phyloP scores from a whole-genome alignment of 2,113 vertebrate genomes.

The Donacobius atricapilla region DNA sequence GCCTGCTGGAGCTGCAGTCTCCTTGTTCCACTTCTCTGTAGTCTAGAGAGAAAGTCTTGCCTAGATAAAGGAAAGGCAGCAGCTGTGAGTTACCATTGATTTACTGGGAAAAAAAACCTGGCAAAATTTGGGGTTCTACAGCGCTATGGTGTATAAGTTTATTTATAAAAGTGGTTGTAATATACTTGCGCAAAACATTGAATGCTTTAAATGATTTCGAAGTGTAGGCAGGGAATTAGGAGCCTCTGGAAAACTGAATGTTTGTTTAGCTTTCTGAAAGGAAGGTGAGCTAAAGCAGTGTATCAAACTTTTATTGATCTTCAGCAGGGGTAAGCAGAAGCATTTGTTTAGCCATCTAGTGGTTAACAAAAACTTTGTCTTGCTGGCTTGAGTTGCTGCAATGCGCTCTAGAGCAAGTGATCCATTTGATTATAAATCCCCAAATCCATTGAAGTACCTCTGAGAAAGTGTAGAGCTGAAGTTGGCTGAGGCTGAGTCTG shows the following conservation, averaged over 20 bases:
- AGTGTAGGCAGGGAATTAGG: not conserved
- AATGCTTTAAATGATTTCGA: not conserved
- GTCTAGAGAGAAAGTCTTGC: not conserved
- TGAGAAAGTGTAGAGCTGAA: not conserved
- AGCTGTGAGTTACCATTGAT: not conserved
- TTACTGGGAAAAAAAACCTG: not conserved
- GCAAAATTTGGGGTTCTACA: not conserved
- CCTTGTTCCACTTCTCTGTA: not conserved
- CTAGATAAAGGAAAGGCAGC: not conserved
- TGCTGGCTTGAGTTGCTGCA: not conserved
- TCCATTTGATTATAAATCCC: not conserved
- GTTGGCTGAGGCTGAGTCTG: not conserved
- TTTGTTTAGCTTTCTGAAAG: not conserved
- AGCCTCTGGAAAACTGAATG: not conserved
- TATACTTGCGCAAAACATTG: not conserved
- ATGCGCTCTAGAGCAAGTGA: not conserved
- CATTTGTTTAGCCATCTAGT: not conserved
- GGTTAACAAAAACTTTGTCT: not conserved
- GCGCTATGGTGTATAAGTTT: rapidly evolving
- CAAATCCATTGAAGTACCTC: not conserved
- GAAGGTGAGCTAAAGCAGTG: not conserved
- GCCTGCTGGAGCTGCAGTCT: not conserved
- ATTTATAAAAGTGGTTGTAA: not conserved
- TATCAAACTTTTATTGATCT: not conserved
- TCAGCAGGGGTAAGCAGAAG: not conserved